phyloP scores from a whole-genome alignment of 1,140 invertebrate genomes.

The Drosophila bocqueti region DNA sequence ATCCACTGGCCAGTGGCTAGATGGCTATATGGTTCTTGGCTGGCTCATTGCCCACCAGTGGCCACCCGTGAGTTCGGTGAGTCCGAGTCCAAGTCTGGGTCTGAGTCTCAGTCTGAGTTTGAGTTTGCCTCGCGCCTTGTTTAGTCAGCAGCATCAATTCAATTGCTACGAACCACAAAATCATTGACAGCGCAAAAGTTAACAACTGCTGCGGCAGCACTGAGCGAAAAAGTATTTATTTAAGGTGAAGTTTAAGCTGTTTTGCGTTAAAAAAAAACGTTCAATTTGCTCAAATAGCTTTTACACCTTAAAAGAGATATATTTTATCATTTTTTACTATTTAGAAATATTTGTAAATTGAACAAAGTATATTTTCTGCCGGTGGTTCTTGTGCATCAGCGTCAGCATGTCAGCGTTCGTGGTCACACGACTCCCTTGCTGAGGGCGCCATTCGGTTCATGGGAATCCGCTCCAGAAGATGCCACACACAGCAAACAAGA shows the following conservation, averaged over 20 bases:
- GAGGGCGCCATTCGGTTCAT: slow-evolving; percentile 74
- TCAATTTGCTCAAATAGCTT: neutral
- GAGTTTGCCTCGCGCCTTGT: slow-evolving; percentile 47
- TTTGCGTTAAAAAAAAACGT: neutral
- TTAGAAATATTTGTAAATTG: neutral
- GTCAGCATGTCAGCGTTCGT: slow-evolving; percentile 59
- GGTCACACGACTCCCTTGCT: slow-evolving; percentile 57
- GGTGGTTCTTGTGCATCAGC: slow-evolving; percentile 46
- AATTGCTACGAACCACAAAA: slow-evolving; percentile 77
- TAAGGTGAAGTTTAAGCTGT: too few species aligned
- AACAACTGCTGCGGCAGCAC: slow-evolving; percentile 54
- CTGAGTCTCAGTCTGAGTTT: neutral
- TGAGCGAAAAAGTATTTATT: neutral
- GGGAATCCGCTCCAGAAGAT: slow-evolving; percentile 73
- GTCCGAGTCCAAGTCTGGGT: neutral
- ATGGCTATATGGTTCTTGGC: slow-evolving; percentile 24
- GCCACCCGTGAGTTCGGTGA: slow-evolving; percentile 18
- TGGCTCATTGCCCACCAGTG: slow-evolving; percentile 14
- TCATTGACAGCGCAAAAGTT: slow-evolving; percentile 73
- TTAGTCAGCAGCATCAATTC: slow-evolving; percentile 66
- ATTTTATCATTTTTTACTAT: neutral
- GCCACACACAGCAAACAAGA: slow-evolving; percentile 62
- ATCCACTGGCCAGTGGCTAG: slow-evolving; percentile 36
- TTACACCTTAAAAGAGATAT: too few species aligned
- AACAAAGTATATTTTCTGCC: neutral